A percentile compares a stretch with the other conserved stretches of the same genome.
Evolutionary conservation across 2,888 invertebrate genomes (phyloP).

Genomic region (Melangyna quadrimaculata): DNA sequence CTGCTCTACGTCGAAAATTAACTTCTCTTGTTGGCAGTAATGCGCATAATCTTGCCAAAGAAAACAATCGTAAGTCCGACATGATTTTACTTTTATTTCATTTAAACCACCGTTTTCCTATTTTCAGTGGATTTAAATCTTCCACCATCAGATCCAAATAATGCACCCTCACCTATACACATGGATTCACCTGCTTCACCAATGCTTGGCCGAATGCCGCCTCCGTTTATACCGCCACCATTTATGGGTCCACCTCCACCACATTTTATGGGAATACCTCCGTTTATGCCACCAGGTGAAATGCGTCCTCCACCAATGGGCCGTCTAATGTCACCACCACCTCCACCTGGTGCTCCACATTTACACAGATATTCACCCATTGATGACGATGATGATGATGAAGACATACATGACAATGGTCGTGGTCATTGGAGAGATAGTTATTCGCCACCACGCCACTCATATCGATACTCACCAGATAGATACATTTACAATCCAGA

Average conservation of each 20-base stretch:
- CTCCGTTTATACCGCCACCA: conserved; percentile 84
- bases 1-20: conserved; percentile 85
- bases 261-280: conserved; percentile 84
- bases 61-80: conserved; percentile 73
- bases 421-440: conserved; percentile 77
- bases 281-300: conserved; percentile 82
- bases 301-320: conserved; percentile 83
- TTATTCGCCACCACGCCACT: conserved; percentile 79
- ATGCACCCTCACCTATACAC: conserved; percentile 78
- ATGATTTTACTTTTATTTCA: not conserved
- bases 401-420: conserved; percentile 75
- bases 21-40: conserved; percentile 78
- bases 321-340: conserved; percentile 83
- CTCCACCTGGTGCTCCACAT: conserved; percentile 70
- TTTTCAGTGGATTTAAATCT: conserved; percentile 72
- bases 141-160: conserved; percentile 73
- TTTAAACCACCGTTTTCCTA: conserved; percentile 53
- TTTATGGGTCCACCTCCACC: conserved; percentile 85
- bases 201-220: conserved; percentile 82
- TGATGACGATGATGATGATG: conserved; percentile 74
- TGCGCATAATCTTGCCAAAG: conserved; percentile 61
- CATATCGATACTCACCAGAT: conserved; percentile 83
- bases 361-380: conserved; percentile 72
- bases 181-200: conserved; percentile 80
- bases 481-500: conserved; percentile 81